Percentiles rank a stretch among this genome's conserved stretches.
phyloP scores from a whole-genome alignment of 2,888 invertebrate genomes.

The Phaedon cochleariae region DNA sequence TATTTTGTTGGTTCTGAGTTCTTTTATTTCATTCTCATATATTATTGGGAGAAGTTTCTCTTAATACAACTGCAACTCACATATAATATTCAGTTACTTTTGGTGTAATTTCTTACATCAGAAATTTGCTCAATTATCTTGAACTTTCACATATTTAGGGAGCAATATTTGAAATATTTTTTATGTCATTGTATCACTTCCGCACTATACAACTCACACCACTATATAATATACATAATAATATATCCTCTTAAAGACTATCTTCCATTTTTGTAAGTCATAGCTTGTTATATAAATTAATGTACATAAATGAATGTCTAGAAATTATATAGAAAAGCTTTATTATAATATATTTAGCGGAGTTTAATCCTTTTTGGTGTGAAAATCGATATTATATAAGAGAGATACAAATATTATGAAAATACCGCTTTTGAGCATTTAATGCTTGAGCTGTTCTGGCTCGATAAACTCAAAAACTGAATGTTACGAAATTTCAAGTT shows the following conservation, averaged over 20 bases:
- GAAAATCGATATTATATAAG: constrained; percentile 31
- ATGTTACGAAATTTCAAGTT: constrained; percentile 35
- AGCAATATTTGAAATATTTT: constrained; percentile 46
- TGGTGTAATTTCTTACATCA: constrained; percentile 23
- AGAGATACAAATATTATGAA: constrained; percentile 23
- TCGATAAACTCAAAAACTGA: constrained; percentile 36
- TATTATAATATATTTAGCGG: constrained; percentile 46
- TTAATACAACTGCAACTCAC: not conserved
- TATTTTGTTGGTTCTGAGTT: too few relatives aligned
- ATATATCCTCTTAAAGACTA: constrained; percentile 39
- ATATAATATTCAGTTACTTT: too few relatives aligned
- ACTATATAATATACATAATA: constrained; percentile 16
- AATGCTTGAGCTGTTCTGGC: constrained; percentile 46
- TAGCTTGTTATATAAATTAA: constrained; percentile 35
- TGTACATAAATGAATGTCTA: constrained; percentile 51
- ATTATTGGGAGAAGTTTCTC: too few relatives aligned
- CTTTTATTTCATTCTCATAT: not conserved
- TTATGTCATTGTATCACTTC: constrained; percentile 24
- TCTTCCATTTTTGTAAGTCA: constrained; percentile 48
- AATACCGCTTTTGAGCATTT: constrained; percentile 40
- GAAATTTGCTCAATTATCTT: constrained; percentile 39
- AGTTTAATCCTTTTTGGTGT: constrained; percentile 45
- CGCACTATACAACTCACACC: not conserved
- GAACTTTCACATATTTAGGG: constrained; percentile 44
- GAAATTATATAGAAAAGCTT: constrained; percentile 34